A percentile compares a stretch with the other conserved stretches of the same genome.
Evolutionary conservation across 2,797 vertebrate species (phyloP).

Genomic region (Lutjanus campechanus): DNA sequence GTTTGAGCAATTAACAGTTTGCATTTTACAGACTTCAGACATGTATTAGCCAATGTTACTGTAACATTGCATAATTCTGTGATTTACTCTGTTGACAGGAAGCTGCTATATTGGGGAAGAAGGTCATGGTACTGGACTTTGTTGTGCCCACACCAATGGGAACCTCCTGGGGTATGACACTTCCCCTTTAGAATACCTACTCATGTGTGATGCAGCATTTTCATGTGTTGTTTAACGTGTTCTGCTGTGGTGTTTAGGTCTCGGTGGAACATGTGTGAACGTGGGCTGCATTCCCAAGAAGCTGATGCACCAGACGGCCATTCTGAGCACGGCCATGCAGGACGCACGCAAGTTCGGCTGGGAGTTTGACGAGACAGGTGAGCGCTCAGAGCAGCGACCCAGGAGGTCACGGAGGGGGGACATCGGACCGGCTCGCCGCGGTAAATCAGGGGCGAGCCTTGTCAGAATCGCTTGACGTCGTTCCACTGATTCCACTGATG

Average conservation of each 20-base stretch:
- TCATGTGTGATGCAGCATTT: not conserved
- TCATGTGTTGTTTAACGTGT: not conserved
- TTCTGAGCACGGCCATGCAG: constrained; percentile 89
- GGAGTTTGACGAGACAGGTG: constrained; percentile 92
- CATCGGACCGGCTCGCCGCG: not conserved
- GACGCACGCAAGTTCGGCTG: constrained; percentile 95
- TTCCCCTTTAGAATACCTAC: not conserved
- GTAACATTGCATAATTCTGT: not conserved
- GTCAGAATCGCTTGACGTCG: not conserved
- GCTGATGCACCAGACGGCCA: constrained; percentile 96
- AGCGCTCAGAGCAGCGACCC: constrained; percentile 51
- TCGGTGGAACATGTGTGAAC: constrained; percentile 97
- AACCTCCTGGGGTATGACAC: constrained; percentile 91
- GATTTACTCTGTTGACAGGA: constrained; percentile 82
- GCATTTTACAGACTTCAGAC: not conserved
- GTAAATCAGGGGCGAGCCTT: constrained; percentile 28
- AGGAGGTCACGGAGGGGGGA: constrained; percentile 36
- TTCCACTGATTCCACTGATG: not conserved
- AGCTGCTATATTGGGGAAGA: constrained; percentile 93
- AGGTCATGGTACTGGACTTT: constrained; percentile 96
- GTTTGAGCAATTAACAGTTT: not conserved
- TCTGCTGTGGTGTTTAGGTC: constrained; percentile 83
- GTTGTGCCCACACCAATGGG: constrained; percentile 94
- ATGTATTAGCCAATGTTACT: not conserved
- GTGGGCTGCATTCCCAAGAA: constrained; percentile 99